Evolutionary conservation across 2,888 invertebrate species (phyloP).

Genomic region (Biston stratarius): DNA sequence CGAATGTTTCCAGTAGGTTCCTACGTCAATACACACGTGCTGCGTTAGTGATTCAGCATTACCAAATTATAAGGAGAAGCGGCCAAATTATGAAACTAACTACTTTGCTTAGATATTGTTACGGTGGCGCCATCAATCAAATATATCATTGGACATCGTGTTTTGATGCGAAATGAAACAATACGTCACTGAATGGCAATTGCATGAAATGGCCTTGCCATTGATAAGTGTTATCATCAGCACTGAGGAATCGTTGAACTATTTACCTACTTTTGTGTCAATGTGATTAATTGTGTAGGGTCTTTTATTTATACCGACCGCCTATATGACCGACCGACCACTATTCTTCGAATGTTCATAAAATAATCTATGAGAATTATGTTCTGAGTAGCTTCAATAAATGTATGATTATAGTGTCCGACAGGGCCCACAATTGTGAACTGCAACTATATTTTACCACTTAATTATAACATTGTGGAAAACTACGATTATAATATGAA

Average conservation of each 20-base stretch:
- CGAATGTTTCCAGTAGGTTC: conserved; percentile 19
- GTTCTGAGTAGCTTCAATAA: no score
- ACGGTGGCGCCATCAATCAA: neutral
- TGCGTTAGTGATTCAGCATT: conserved; percentile 1
- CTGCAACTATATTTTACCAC: no score
- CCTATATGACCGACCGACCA: no score
- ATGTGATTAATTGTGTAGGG: neutral
- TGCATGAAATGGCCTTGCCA: conserved; percentile 11
- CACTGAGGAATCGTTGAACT: neutral
- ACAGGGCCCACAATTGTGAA: no score
- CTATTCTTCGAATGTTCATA: no score
- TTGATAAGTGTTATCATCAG: conserved; percentile 12
- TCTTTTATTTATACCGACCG: no score
- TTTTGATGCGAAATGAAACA: neutral
- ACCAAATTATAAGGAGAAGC: neutral
- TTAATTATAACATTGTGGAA: no score
- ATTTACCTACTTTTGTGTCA: neutral
- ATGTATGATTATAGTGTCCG: no score
- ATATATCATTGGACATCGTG: neutral
- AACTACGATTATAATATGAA: no score
- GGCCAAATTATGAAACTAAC: neutral
- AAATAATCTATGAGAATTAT: no score
- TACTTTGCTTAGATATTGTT: neutral
- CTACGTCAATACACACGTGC: conserved; percentile 21
- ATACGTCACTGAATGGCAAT: conserved; percentile 11